Evolutionary conservation across 2,888 invertebrate genomes (phyloP).

Genomic region (Lithophane ornitopus): DNA sequence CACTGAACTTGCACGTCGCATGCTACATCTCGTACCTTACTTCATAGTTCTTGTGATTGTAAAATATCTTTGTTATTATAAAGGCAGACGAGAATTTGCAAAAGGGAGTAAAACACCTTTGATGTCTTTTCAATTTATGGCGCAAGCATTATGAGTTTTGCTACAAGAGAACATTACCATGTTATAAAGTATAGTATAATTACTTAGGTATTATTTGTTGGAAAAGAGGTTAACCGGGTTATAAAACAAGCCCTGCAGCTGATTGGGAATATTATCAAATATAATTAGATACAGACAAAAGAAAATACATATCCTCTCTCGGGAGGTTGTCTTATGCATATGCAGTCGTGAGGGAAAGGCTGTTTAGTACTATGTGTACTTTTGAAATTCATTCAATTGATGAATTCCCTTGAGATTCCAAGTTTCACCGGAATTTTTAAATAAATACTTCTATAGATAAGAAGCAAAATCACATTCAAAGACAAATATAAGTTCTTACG

Average conservation of each 20-base stretch:
- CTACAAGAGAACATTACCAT: constrained; percentile 32
- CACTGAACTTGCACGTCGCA: constrained; percentile 88
- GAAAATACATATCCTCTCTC: neutral
- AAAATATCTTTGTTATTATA: constrained; percentile 82
- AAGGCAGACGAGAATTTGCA: constrained; percentile 66
- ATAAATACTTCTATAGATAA: neutral
- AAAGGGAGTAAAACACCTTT: constrained; percentile 64
- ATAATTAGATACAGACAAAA: neutral
- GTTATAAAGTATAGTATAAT: constrained; percentile 16
- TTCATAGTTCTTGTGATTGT: constrained; percentile 88
- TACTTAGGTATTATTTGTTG: constrained; percentile 5
- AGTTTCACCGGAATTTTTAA: neutral
- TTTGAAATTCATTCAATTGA: neutral
- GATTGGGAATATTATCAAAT: neutral
- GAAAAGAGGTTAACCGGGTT: neutral
- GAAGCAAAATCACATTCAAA: neutral
- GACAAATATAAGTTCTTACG: neutral
- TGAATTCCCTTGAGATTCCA: neutral
- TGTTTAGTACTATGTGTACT: neutral
- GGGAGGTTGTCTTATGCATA: neutral
- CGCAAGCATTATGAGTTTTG: constrained; percentile 34
- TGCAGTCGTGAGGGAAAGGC: neutral
- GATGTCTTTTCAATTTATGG: constrained; percentile 60
- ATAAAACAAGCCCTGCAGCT: constrained; percentile 7
- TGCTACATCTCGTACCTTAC: constrained; percentile 84